phyloP scores from a whole-genome alignment of 2,888 invertebrate genomes.

The Ochlodes sylvanus region DNA sequence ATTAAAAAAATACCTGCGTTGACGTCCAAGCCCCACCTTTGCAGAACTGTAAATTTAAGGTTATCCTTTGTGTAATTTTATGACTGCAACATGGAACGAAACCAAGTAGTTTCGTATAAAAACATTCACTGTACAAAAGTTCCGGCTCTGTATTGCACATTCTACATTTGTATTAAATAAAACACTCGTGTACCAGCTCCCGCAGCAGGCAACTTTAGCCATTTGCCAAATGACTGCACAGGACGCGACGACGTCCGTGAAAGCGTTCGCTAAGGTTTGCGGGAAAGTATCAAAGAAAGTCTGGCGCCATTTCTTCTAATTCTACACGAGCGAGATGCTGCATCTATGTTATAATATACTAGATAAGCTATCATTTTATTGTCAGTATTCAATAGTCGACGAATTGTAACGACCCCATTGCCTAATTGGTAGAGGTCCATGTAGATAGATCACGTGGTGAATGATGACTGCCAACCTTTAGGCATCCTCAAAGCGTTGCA shows the following conservation, averaged over 20 bases:
- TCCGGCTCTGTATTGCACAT: conserved; percentile 8
- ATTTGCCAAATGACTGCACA: conserved; percentile 26
- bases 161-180: conserved; percentile 10
- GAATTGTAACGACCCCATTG: no score
- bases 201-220: conserved; percentile 13
- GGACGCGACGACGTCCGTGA: conserved; percentile 8
- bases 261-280: conserved; percentile 19
- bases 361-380: not conserved
- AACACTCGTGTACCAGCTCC: conserved; percentile 5
- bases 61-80: not conserved
- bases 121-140: conserved; percentile 5
- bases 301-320: conserved; percentile 21
- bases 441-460: no score
- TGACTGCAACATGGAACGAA: not conserved
- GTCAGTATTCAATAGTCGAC: no score
- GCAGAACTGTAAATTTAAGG: no score
- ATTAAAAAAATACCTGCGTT: no score
- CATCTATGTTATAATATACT: not conserved
- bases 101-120: not conserved
- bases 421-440: no score
- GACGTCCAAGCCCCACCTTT: no score
- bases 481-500: no score
- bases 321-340: conserved; percentile 16
- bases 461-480: no score
- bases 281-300: conserved; percentile 28